phyloP scores from a whole-genome alignment of 2,113 vertebrate genomes.

The Microtus montanus region DNA sequence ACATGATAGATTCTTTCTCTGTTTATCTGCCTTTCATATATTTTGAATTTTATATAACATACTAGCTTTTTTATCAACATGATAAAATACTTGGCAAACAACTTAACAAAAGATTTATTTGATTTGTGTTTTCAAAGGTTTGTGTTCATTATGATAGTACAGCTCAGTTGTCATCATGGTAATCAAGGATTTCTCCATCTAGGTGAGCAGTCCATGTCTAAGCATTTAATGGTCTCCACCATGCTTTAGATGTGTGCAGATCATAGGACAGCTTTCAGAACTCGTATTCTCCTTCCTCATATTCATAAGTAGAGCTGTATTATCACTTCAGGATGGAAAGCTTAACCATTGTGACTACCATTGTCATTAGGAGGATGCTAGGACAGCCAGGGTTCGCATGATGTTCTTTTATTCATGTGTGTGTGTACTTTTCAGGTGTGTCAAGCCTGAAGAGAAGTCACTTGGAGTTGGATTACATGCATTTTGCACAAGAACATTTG shows the following conservation, averaged over 20 bases:
- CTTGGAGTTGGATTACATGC: constrained; percentile 87
- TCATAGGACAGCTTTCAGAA: not conserved
- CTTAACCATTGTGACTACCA: not conserved
- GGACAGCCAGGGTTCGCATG: not conserved
- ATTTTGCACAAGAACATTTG: constrained; percentile 83
- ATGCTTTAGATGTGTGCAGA: not conserved
- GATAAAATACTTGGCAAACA: not conserved
- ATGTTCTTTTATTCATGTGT: not conserved
- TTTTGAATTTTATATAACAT: not conserved
- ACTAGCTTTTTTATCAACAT: not conserved
- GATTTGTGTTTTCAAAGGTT: not conserved
- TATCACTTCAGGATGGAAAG: not conserved
- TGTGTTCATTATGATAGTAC: not conserved
- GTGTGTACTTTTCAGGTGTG: constrained; percentile 77
- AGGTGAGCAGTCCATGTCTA: not conserved
- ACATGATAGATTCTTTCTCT: not conserved
- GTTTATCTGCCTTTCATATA: not conserved
- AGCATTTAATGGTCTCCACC: not conserved
- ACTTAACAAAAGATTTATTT: not conserved
- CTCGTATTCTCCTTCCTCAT: not conserved
- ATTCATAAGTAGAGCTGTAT: not conserved
- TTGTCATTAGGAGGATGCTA: not conserved
- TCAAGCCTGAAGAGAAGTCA: constrained; percentile 87
- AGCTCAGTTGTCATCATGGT: not conserved
- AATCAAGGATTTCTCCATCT: not conserved